These are phyloP conservation scores for Drosophila tropicalis DNA, from an alignment of 1,140 invertebrate genomes.

Conservation along the genomic window DNA sequence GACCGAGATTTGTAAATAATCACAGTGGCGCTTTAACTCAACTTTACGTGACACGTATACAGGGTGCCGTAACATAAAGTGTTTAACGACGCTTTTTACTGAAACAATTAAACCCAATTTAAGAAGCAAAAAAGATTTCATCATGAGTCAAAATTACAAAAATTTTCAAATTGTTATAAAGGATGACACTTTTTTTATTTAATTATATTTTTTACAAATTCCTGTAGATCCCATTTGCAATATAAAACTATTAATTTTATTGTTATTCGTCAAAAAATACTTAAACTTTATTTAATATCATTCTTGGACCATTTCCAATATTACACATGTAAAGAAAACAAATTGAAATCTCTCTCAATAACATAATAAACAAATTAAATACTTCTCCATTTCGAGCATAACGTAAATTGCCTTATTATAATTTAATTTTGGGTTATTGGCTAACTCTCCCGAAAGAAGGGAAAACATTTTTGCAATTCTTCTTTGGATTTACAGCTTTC, in stretches of 20 bases:
- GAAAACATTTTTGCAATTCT: constrained; percentile 73
- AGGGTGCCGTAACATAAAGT: background rate
- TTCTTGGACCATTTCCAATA: constrained; percentile 24
- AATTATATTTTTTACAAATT: no score
- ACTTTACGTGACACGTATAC: background rate
- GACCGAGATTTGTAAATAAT: background rate
- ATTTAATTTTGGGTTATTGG: background rate
- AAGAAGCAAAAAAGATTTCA: no score
- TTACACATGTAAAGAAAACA: constrained; percentile 57
- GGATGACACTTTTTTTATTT: no score
- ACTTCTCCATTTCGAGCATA: constrained; percentile 56
- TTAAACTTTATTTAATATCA: constrained; percentile 62
- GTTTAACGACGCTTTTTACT: no score
- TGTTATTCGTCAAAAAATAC: constrained; percentile 5
- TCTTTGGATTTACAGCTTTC: constrained; percentile 84
- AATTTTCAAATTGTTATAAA: no score
- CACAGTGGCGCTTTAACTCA: background rate
- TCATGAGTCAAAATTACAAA: no score
- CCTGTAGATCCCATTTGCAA: no score
- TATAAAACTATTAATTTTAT: background rate
- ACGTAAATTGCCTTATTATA: constrained; percentile 22
- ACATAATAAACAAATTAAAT: constrained; percentile 26
- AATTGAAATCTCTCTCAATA: constrained; percentile 23
- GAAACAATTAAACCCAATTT: no score
- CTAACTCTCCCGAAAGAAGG: constrained; percentile 75